A percentile compares a stretch with the other conserved stretches of the same genome.
Evolutionary conservation across 2,888 invertebrate genomes (phyloP).

Genomic region (Rotaria socialis): DNA sequence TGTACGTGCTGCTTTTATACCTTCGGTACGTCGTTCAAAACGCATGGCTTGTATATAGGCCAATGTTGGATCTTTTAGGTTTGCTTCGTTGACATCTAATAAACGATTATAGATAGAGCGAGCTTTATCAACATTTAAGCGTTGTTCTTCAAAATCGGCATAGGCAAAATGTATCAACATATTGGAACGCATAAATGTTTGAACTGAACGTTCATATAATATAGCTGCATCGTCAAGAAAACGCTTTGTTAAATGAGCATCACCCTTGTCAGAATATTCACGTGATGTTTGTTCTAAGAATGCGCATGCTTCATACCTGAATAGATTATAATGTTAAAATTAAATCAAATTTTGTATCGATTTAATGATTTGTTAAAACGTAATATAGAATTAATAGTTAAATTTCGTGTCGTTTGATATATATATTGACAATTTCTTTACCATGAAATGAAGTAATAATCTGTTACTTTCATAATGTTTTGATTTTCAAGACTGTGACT

Average conservation of each 20-base stretch:
- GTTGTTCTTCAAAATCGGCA: constrained; percentile 88
- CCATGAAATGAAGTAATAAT: too few relatives aligned
- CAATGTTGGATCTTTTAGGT: constrained; percentile 41
- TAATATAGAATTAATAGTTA: too few relatives aligned
- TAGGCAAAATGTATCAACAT: constrained; percentile 93
- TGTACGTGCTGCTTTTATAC: constrained; percentile 87
- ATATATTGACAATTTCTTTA: too few relatives aligned
- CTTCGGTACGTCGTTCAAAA: constrained; percentile 90
- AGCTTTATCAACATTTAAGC: constrained; percentile 40
- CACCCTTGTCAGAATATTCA: constrained; percentile 83
- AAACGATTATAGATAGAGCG: constrained; percentile 41
- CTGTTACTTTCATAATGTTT: too few relatives aligned
- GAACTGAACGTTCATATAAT: constrained; percentile 88
- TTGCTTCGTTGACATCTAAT: constrained; percentile 37
- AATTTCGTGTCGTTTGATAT: too few relatives aligned
- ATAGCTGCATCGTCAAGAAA: constrained; percentile 88
- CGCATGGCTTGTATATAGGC: constrained; percentile 99
- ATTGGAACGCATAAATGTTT: constrained; percentile 79
- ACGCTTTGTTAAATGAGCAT: constrained; percentile 70
- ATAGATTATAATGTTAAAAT: background rate
- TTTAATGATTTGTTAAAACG: too few relatives aligned
- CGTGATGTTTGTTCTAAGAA: constrained; percentile 91
- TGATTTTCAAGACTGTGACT: too few relatives aligned
- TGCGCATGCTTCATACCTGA: constrained; percentile 76
- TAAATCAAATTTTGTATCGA: background rate